Percentiles rank a stretch among this genome's conserved stretches.
Evolutionary conservation across 2,113 vertebrate species (phyloP).

Genomic region (Mohoua ochrocephala): DNA sequence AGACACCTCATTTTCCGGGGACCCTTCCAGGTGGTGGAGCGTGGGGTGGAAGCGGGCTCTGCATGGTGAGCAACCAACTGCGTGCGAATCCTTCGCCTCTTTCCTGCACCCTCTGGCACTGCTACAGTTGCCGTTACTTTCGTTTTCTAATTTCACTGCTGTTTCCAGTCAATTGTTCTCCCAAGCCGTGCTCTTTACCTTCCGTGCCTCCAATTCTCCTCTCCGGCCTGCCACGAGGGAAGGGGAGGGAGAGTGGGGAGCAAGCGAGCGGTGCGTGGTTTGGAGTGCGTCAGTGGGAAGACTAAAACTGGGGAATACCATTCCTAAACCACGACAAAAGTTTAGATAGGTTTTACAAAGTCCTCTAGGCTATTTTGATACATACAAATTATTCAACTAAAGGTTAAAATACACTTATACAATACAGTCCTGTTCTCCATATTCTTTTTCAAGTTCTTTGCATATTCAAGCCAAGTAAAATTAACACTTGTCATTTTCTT

Average conservation of each 20-base stretch:
- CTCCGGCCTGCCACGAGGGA: not conserved
- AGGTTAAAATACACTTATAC: constrained; percentile 89
- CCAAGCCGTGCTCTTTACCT: not conserved
- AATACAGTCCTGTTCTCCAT: constrained; percentile 71
- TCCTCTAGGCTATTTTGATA: constrained; percentile 79
- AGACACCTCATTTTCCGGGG: not conserved
- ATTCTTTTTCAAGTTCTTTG: constrained; percentile 65
- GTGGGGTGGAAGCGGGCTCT: not conserved
- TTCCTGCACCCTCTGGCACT: not conserved
- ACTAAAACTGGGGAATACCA: not conserved
- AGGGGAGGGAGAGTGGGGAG: not conserved
- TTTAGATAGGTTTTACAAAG: constrained; percentile 68
- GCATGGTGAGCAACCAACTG: not conserved
- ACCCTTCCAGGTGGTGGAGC: not conserved
- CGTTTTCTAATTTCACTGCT: not conserved
- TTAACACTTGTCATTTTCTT: constrained; percentile 69
- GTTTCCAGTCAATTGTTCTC: not conserved
- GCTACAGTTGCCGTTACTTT: not conserved
- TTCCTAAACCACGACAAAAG: not conserved
- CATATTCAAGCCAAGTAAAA: constrained; percentile 75
- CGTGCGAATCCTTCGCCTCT: not conserved
- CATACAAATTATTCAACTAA: constrained; percentile 83
- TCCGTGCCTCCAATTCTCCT: not conserved
- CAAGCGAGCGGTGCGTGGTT: accelerated
- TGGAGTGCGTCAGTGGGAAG: not conserved